Base-by-base conservation (phyloP, 2,888 invertebrate genomes). In the Melinaea menophilus region DNA sequence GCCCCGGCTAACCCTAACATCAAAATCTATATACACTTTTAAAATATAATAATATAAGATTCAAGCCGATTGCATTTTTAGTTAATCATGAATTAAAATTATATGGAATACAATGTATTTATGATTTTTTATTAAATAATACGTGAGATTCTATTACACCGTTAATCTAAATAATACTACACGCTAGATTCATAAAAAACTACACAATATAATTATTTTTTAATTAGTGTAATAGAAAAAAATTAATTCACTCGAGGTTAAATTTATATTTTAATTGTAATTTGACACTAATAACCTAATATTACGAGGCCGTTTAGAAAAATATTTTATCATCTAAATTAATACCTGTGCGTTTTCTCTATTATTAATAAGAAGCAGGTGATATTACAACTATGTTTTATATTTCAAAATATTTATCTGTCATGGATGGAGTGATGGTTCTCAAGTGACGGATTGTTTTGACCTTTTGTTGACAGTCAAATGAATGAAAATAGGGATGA, bases 381-480 rank as follows among this genome's bases (percentile, higher is more conserved):
- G 69, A 58, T 57, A 56, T 63, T 61, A 64, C 66, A 56, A 59
- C 41, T 67, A 64, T 56, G 13, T 54, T 63, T 58, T 58, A 48
- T 33, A 54, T 55, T 59, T 59, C 67, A 73, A 75, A 74, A 72
- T 75, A 73, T 65, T 69, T 68, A 69, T 71, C 68, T 63, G 61
- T 64, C 63, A 71, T 85, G 88, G 88, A 88, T 87, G 88, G 88
- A 86, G 79, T 75, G 72, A 82, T 86, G 88, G 88, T 72, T 73
- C 75, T 73, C 63, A 67, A 62, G 71, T 69, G 72, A 77, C 74
- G 75, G 68, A 68, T 66, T 56, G 56, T 9, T 35, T 56, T 34
- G 22, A 22, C 22, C 1, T 22, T 22, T 22, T 22, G 22, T 22
- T 22, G 22, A 22, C 22, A 22, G 22, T 22, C 1, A 0, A 22